Base-by-base conservation (phyloP, 2,113 vertebrate genomes). In the Prolemur simus region DNA sequence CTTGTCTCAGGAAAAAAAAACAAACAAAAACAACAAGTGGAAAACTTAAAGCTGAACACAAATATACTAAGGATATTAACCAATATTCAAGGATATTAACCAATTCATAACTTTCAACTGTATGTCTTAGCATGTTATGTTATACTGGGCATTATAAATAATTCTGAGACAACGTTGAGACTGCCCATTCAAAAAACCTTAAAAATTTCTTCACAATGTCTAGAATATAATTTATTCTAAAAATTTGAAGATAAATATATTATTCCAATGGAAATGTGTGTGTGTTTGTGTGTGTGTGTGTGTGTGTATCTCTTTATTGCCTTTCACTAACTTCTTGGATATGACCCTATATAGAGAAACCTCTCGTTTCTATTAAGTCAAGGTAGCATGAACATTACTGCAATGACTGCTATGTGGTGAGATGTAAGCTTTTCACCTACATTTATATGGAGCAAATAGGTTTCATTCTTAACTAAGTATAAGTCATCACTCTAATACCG, bases 221-320 rank as follows among this genome's bases (percentile, higher is more conserved):
- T 63, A 56, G 6, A 80, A 89, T 91, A 81, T 2, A 93, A 85
- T 29, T 82, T 74, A 63, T 56, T 85, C 56, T 18, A 78, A 84
- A 97, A 56, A 56, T n/a, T 17, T 83, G 21, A 93, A 71, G 32
- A 66, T 92, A 87, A 95, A 85, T 95, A 32, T 37, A 74, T 81
- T 82, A 52, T 63, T 63, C 47, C 39, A 73, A n/a, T 68, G 18
- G 4, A 87, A 81, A 76, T 52, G 10, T 32, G 20, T 39, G 14
- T 71, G 8, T 69, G 49, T 37, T 47, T 64, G 32, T 32, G 18
- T 42, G 25, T 60, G 21, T 32, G 2, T 45, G 17, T 25, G 14
- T 47, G 45, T 15, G 54, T 56, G 54, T 56, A 11, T 74, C 56
- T 39, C 29, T 23, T 84, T 32, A 47, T 4, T 39, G 54, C 60